Conservation (phyloP, 2,797 vertebrate genomes). For the Varecia variegata region DNA sequence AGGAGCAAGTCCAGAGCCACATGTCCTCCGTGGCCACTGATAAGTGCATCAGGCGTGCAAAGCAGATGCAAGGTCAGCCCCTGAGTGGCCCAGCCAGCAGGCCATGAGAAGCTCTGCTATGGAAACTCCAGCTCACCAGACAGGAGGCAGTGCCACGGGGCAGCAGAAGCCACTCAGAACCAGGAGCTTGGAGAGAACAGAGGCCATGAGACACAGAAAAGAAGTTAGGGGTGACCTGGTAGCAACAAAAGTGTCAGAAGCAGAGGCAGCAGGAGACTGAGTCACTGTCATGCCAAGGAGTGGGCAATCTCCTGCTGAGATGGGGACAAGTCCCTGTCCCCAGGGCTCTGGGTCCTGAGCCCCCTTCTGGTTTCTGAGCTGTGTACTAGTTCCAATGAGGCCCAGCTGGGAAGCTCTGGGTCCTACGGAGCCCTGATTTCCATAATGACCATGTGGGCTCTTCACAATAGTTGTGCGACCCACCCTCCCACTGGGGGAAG, state of each 20-base stretch:
- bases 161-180: background rate
- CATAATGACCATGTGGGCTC: background rate
- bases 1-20: background rate
- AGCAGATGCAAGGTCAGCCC: no score
- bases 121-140: background rate
- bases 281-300: background rate
- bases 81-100: background rate
- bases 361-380: background rate
- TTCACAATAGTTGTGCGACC: background rate
- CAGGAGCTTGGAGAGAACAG: background rate
- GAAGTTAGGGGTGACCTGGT: background rate
- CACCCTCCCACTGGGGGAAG: background rate
- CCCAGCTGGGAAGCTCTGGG: background rate
- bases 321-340: background rate
- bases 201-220: background rate
- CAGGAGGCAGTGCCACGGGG: background rate
- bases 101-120: background rate
- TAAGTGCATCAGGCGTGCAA: background rate
- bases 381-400: background rate
- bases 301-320: background rate
- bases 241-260: background rate
- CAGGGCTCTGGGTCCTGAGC: background rate
- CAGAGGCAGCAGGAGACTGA: background rate
- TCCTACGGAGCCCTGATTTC: background rate
- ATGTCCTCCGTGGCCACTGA: background rate